Evolutionary conservation across 2,888 invertebrate genomes (phyloP), one percentile per base, ranked within the genome.

Genomic region (Lordiphosa fenestrarum): DNA sequence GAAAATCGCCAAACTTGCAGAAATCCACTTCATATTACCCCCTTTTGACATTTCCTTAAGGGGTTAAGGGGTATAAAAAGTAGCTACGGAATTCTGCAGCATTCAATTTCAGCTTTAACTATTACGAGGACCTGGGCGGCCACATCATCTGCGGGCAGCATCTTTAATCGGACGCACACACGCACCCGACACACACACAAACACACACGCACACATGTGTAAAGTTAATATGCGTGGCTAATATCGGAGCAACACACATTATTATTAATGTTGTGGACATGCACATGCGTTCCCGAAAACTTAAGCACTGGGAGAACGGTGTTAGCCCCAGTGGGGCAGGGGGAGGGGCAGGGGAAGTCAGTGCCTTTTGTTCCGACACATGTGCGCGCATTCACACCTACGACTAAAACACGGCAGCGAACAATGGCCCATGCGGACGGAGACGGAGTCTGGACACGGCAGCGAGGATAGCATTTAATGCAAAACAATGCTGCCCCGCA

Each of bases 341-440:
- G 3, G 25, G 12, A 6, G 36, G 38, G 35, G 39, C 25, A 30
- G n/a, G 15, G 15, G 15, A 15, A 55, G 50, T 53, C 51, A 62
- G 48, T 47, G 62, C 75, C 78, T 63, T 74, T 61, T 66, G 74
- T 74, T 68, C 69, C 65, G 78, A 66, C 84, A 83, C 84, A 82
- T 83, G 83, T 80, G 82, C 82, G 68, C 82, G 75, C 76, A 71
- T 78, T 83, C 82, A 84, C 82, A 84, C 83, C 82, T 82, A 74
- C 71, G 66, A 65, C 64, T 65, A 74, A 77, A 72, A 70, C 78
- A 68, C 64, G 70, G 57, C 66, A 61, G 49, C 55, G 53, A 53
- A 53, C 59, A 44, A 54, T 47, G 59, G 19, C 44, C 36, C 44
- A 33, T 10, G 35, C 23, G 37, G 46, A 40, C 15, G 53, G 35